Base-by-base conservation (phyloP, 2,888 invertebrate genomes). In the Sericinus montela region DNA sequence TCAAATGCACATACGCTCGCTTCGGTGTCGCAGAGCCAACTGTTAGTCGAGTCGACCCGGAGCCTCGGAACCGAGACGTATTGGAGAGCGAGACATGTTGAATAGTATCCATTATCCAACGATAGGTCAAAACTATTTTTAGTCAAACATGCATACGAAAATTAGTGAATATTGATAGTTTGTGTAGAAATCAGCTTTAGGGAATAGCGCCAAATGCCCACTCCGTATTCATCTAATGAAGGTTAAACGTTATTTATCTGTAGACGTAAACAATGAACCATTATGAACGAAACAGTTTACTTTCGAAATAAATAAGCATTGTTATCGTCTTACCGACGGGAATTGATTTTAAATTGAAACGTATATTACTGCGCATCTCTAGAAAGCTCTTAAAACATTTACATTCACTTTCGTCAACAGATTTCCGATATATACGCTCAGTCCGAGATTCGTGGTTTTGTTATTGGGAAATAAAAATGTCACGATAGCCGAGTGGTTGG, bases 111-210 rank as follows among this genome's bases (percentile, higher is more conserved):
- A n/a, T n/a, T n/a, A n/a, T n/a, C 53, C 46, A 52, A 53, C 56
- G 48, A 54, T 55, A 58, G 47, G 49, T 45, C 43, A 55, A 53
- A 59, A 65, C 64, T 75, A 75, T 75, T 65, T 73, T 75, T 78
- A 75, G 75, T 60, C 54, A 51, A 52, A 40, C 57, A 51, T 53
- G 58, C 57, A 59, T 56, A 55, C 57, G 60, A 58, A 53, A 47
- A 55, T 55, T 51, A 49, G 56, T 58, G 44, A 48, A 52, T 44
- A 48, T 46, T 57, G 49, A 58, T 58, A 16, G 36, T 41, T 58
- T 19, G 28, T 47, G 19, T 41, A 30, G 29, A 57, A 57, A 48
- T 3, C 19, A 19, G 19, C 19, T 5, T 67, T 63, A 65, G 53
- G 54, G 57, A 58, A 41, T 48, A 46, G 46, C 61, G 72, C 72